phyloP scores from a whole-genome alignment of 2,797 vertebrate species.

The Phyllotis vaccarum region DNA sequence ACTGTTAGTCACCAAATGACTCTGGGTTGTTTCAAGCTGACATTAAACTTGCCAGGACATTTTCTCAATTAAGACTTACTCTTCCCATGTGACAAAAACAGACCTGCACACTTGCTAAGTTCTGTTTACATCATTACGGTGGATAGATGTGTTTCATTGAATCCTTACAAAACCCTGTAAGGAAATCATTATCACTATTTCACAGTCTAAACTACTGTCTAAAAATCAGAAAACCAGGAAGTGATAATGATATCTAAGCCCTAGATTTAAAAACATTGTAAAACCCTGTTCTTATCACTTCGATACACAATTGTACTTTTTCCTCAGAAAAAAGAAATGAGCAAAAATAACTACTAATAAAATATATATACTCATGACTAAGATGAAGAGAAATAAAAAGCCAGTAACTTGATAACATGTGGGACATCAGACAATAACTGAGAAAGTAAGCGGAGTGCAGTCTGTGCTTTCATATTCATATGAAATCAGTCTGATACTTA shows the following conservation, averaged over 20 bases:
- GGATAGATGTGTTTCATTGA: neutral
- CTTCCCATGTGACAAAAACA: neutral
- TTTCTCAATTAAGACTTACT: neutral
- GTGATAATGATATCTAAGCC: neutral
- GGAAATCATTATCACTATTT: slow-evolving; percentile 48
- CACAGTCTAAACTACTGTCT: slow-evolving; percentile 4
- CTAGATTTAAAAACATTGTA: neutral
- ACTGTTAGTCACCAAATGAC: neutral
- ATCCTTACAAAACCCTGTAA: slow-evolving; percentile 21
- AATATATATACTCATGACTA: neutral
- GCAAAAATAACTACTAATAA: slow-evolving; percentile 50
- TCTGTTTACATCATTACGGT: slow-evolving; percentile 18
- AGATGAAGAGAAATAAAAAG: slow-evolving; percentile 52
- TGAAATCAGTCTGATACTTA: neutral
- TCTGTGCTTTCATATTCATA: slow-evolving; percentile 5
- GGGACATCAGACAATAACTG: slow-evolving; percentile 12
- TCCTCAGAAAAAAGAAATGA: slow-evolving; percentile 32
- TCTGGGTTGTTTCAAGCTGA: neutral
- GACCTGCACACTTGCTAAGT: neutral
- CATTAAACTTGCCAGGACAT: neutral
- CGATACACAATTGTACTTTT: neutral
- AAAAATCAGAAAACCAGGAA: neutral
- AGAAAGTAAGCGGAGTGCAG: slow-evolving; percentile 20
- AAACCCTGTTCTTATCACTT: slow-evolving; percentile 21
- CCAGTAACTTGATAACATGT: slow-evolving; percentile 27